phyloP scores from a whole-genome alignment of 1,140 invertebrate genomes.

The Platorchestia sp. region DNA sequence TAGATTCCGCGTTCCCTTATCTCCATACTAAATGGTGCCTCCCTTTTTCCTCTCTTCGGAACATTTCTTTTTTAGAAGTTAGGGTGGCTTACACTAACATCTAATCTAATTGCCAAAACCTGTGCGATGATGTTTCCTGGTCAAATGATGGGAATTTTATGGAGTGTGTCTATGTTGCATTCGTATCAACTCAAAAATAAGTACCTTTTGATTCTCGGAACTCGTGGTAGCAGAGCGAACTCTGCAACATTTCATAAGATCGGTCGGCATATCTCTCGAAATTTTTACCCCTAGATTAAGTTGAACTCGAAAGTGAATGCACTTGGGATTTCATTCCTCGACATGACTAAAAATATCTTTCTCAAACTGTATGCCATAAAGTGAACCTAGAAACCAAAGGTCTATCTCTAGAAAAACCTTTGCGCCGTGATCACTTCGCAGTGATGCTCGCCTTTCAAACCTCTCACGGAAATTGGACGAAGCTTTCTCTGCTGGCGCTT shows the following conservation, averaged over 20 bases:
- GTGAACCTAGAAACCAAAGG: slow-evolving; percentile 23
- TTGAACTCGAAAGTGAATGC: not conserved
- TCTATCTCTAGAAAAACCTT: not conserved
- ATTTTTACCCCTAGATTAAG: not conserved
- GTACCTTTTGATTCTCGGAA: not conserved
- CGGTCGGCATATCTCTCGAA: not conserved
- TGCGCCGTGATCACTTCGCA: not conserved
- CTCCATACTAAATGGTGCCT: too few species aligned
- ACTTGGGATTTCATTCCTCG: not conserved
- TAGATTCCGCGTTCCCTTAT: too few species aligned
- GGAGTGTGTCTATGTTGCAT: not conserved
- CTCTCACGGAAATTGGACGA: slow-evolving; percentile 51
- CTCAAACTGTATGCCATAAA: not conserved
- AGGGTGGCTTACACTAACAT: too few species aligned
- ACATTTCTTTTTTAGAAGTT: too few species aligned
- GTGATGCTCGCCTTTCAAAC: slow-evolving; percentile 40
- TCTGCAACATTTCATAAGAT: not conserved
- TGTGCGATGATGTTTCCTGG: too few species aligned
- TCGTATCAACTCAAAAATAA: not conserved
- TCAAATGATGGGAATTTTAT: not conserved
- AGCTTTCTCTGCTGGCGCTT: slow-evolving; percentile 1
- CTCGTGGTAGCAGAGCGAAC: not conserved
- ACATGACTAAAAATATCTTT: not conserved
- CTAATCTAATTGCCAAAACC: too few species aligned
- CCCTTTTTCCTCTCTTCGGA: too few species aligned